A percentile compares a stretch with the other conserved stretches of the same genome.
These are phyloP conservation scores for Isichthys henryi DNA, from an alignment of 2,113 vertebrate species.

Conservation along the genomic window DNA sequence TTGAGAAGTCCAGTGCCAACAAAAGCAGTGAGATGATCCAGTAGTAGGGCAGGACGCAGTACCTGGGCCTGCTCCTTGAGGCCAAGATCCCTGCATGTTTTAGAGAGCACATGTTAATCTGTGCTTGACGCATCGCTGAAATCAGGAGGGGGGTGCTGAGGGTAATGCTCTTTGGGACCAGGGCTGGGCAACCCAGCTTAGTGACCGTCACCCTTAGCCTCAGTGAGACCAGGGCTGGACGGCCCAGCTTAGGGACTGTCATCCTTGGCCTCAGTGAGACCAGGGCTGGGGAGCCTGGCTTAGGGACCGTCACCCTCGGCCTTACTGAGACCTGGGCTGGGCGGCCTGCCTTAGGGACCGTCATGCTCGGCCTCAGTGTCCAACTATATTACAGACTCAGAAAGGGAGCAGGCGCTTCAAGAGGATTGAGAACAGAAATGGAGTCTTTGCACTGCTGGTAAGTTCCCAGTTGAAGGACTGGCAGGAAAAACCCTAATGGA, in stretches of 20 bases:
- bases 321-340: conserved; percentile 29
- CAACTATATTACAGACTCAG: conserved; percentile 71
- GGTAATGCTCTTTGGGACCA: neutral
- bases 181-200: neutral
- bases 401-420: conserved; percentile 77
- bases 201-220: neutral
- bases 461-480: conserved; percentile 41
- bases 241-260: neutral
- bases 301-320: conserved; percentile 35
- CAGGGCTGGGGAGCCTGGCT: neutral
- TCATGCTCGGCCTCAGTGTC: conserved; percentile 53
- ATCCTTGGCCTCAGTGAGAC: neutral
- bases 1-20: neutral
- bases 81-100: neutral
- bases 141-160: neutral
- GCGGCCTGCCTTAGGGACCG: neutral
- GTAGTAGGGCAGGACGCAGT: neutral
- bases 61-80: neutral
- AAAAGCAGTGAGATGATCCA: neutral
- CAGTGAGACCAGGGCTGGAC: neutral
- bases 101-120: neutral
- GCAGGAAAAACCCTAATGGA: neutral
- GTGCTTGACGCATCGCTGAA: neutral
- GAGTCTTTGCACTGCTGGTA: conserved; percentile 75
- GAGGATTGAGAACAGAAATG: conserved; percentile 78